phyloP scores from a whole-genome alignment of 2,113 vertebrate species.

The Emberiza fucata region DNA sequence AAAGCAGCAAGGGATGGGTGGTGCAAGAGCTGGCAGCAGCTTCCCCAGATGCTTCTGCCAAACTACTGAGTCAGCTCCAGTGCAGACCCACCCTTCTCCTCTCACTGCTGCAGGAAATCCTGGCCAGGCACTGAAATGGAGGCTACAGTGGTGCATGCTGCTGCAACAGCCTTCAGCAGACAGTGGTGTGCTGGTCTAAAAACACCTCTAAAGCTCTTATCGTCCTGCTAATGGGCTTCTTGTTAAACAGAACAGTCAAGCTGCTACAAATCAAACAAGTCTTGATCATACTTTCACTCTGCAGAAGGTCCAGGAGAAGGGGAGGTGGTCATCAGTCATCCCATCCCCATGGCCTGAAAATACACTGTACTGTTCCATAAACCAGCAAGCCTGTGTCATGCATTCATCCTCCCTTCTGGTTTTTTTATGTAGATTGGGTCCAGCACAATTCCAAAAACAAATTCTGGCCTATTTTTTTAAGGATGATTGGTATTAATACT shows the following conservation, averaged over 20 bases:
- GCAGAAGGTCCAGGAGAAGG: background rate
- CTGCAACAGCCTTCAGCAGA: background rate
- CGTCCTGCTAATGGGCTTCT: background rate
- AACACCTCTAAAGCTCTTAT: background rate
- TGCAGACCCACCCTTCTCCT: background rate
- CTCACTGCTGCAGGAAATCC: background rate
- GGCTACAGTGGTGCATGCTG: fast-evolving
- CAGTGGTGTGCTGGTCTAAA: background rate
- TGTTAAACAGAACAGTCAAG: background rate
- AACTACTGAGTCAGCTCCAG: background rate
- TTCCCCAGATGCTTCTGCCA: background rate
- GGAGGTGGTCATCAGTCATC: background rate
- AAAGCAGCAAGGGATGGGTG: background rate
- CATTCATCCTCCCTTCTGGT: background rate
- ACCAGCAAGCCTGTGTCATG: fast-evolving
- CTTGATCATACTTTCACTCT: background rate
- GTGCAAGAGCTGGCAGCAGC: background rate
- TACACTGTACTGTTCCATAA: background rate
- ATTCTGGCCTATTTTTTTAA: background rate
- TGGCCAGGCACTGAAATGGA: background rate
- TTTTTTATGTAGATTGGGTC: background rate
- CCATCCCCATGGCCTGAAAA: background rate
- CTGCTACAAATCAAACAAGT: background rate
- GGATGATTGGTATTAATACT: background rate
- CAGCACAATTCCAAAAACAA: background rate